Percentiles rank a stretch among this genome's conserved stretches.
These are phyloP conservation scores for Dipodomys stephensi DNA, from an alignment of 2,113 vertebrate species.

Conservation along the genomic window DNA sequence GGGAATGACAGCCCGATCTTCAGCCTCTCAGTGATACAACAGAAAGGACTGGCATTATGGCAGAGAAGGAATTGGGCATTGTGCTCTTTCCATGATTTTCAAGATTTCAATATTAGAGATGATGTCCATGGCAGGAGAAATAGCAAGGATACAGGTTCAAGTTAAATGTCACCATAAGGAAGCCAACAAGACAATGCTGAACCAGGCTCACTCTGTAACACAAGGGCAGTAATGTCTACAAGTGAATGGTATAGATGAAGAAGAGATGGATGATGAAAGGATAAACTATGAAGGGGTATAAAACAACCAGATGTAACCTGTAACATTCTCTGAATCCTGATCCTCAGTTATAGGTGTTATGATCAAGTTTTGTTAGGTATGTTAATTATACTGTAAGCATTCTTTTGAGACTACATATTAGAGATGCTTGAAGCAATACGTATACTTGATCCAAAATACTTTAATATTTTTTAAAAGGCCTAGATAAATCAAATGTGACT, in stretches of 20 bases:
- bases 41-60: neutral
- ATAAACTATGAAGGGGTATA: neutral
- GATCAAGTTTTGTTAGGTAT: neutral
- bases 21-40: neutral
- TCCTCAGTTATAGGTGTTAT: neutral
- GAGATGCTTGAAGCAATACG: neutral
- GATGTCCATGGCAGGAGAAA: neutral
- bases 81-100: neutral
- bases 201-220: neutral
- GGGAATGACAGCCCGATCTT: neutral
- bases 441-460: constrained; percentile 2
- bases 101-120: neutral
- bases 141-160: neutral
- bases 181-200: neutral
- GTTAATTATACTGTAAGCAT: neutral
- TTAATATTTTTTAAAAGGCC: neutral
- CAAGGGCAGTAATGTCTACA: neutral
- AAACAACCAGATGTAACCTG: neutral
- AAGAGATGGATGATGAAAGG: neutral
- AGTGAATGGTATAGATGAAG: neutral
- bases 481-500: neutral
- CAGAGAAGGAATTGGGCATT: neutral
- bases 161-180: neutral
- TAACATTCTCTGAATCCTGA: neutral
- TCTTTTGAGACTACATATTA: constrained; percentile 33